These are phyloP conservation scores for Agriopis aurantiaria DNA, from an alignment of 2,888 invertebrate genomes.

Conservation along the genomic window DNA sequence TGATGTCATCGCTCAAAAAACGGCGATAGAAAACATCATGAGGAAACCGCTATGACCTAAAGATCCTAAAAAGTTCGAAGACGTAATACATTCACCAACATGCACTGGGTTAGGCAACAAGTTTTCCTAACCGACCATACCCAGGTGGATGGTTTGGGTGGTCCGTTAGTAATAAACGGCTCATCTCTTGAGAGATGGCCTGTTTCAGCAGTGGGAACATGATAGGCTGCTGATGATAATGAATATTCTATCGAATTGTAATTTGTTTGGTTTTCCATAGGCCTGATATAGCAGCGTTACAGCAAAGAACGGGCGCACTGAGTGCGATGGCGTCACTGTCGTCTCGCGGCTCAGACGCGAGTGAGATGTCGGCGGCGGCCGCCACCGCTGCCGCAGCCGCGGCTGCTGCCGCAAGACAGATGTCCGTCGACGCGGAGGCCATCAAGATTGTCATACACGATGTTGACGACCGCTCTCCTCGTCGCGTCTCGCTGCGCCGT, in stretches of 20 bases:
- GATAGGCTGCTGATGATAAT: too few species aligned
- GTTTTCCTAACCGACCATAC: too few species aligned
- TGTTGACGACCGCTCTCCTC: constrained; percentile 93
- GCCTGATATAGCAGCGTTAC: constrained; percentile 90
- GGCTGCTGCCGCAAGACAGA: constrained; percentile 90
- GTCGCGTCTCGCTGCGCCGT: constrained; percentile 90
- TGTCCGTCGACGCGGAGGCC: constrained; percentile 96
- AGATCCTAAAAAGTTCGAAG: too few species aligned
- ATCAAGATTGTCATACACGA: constrained; percentile 97
- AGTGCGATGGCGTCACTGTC: constrained; percentile 77
- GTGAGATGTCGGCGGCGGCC: constrained; percentile 70
- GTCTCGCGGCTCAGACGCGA: constrained; percentile 69
- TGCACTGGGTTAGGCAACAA: too few species aligned
- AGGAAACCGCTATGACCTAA: too few species aligned
- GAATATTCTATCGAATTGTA: neutral
- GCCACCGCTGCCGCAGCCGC: constrained; percentile 83
- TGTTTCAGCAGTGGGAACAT: too few species aligned
- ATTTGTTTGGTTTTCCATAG: constrained; percentile 69
- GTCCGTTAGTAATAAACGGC: too few species aligned
- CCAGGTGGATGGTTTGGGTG: too few species aligned
- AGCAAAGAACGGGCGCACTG: constrained; percentile 86
- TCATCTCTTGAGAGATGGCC: too few species aligned
- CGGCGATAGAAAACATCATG: too few species aligned
- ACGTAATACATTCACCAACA: too few species aligned
- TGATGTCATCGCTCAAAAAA: too few species aligned